Conservation (phyloP, 2,113 vertebrate species). For the Nannobrachium achirus region DNA sequence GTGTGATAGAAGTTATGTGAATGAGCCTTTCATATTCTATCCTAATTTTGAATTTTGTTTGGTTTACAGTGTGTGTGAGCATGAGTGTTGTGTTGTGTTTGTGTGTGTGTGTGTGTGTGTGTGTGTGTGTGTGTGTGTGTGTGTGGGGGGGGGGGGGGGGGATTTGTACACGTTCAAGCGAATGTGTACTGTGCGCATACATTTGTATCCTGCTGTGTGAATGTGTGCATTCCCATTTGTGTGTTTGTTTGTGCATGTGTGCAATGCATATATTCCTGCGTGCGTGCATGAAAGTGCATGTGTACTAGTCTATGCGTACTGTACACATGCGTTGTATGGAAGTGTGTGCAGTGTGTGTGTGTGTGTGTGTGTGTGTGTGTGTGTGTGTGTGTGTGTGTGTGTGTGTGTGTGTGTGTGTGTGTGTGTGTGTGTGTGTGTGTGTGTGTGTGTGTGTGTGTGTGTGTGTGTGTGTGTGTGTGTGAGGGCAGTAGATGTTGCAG, state of each 20-base stretch:
- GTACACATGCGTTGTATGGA: too few species aligned
- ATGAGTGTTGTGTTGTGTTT: too few species aligned
- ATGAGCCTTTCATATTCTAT: too few species aligned
- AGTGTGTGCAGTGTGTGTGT: slow-evolving; percentile 3
- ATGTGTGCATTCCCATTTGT: not conserved
- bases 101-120: not conserved
- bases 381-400: slow-evolving; percentile 1
- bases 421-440: slow-evolving; percentile 3
- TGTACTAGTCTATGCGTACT: too few species aligned
- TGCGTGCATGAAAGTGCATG: too few species aligned
- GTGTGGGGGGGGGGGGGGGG: not conserved
- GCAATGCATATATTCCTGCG: not conserved
- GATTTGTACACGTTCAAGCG: not conserved
- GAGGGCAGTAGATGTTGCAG: slow-evolving; percentile 13
- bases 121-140: slow-evolving; percentile 9
- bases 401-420: not conserved
- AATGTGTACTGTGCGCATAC: slow-evolving; percentile 6
- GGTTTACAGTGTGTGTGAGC: not conserved
- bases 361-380: slow-evolving; percentile 3
- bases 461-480: slow-evolving; percentile 8
- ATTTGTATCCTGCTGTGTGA: not conserved
- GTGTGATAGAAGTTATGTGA: too few species aligned
- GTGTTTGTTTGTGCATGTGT: not conserved
- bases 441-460: slow-evolving; percentile 2
- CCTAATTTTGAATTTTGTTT: not conserved